phyloP scores from a whole-genome alignment of 2,113 vertebrate species.

The Guaruba guarouba region DNA sequence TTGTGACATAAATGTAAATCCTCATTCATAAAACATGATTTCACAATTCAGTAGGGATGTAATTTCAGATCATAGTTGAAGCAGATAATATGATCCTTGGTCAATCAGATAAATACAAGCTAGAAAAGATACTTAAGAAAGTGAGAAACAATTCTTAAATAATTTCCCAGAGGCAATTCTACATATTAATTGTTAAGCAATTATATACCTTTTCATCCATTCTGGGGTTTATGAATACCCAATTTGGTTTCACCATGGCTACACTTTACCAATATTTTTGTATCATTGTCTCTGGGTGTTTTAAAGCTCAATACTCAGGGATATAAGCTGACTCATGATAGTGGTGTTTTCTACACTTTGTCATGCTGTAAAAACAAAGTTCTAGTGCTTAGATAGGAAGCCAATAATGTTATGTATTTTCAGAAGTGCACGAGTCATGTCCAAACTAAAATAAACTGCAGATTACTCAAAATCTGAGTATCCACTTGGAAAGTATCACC shows the following conservation, averaged over 20 bases:
- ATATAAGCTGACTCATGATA: neutral
- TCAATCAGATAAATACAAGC: neutral
- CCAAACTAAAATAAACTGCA: neutral
- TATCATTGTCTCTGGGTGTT: neutral
- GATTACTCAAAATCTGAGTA: neutral
- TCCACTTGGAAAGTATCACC: neutral
- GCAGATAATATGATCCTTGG: neutral
- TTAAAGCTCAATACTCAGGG: neutral
- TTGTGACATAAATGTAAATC: neutral
- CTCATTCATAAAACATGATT: slow-evolving; percentile 11
- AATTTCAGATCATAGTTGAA: neutral
- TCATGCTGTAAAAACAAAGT: neutral
- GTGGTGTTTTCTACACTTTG: neutral
- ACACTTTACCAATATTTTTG: neutral
- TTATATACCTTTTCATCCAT: neutral
- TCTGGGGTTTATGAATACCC: neutral
- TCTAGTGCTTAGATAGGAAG: neutral
- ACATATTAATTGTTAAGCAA: neutral
- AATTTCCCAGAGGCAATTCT: neutral
- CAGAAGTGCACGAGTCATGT: neutral
- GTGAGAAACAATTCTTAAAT: neutral
- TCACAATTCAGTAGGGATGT: neutral
- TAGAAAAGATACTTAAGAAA: neutral
- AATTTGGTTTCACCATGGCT: neutral
- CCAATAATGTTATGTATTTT: neutral